Conservation (phyloP, 2,797 vertebrate genomes). For the Vireo griseus region DNA sequence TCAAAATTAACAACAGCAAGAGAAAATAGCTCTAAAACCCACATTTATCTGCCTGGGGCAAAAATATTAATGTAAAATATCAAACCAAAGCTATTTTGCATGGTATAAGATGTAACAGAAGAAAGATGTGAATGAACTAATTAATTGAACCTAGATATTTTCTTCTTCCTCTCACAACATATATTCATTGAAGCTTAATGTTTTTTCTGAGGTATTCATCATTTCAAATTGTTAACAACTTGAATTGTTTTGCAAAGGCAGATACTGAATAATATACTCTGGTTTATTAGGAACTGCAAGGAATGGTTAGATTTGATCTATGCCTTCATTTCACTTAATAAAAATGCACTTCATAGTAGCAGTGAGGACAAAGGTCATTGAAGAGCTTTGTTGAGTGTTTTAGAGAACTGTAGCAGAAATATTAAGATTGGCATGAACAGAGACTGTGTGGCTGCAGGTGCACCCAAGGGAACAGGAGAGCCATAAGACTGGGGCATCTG, state of each 20-base stretch:
- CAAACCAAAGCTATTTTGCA: background rate
- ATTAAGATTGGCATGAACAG: background rate
- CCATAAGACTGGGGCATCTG: accelerated
- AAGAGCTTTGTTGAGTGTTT: background rate
- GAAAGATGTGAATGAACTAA: background rate
- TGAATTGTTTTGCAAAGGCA: background rate
- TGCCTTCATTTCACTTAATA: background rate
- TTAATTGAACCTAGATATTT: background rate
- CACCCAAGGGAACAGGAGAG: background rate
- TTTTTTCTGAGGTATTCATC: background rate
- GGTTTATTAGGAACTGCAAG: background rate
- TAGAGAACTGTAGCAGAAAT: background rate
- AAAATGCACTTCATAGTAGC: background rate
- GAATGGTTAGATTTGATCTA: background rate
- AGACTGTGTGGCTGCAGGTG: background rate
- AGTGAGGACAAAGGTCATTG: background rate
- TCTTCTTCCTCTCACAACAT: background rate
- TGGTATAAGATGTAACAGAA: background rate
- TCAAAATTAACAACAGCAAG: background rate
- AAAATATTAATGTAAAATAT: background rate
- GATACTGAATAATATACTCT: background rate
- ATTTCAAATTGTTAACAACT: background rate
- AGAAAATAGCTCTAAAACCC: background rate
- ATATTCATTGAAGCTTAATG: background rate
- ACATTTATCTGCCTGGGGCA: background rate